These are phyloP conservation scores for Sialis fuliginosa DNA, from an alignment of 2,888 invertebrate species.

Conservation along the genomic window DNA sequence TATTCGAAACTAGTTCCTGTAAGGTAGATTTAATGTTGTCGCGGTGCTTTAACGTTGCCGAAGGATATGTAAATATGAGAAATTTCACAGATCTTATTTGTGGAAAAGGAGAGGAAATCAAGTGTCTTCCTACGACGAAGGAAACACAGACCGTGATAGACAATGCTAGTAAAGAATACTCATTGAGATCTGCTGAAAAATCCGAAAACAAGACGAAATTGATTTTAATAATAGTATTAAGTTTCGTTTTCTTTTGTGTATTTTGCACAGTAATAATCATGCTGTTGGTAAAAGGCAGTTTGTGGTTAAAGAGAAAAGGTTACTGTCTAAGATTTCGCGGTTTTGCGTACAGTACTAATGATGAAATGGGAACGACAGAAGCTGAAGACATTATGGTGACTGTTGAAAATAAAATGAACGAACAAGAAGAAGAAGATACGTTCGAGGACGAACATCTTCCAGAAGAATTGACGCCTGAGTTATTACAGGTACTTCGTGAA, in stretches of 20 bases:
- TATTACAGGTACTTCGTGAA: slow-evolving; percentile 46
- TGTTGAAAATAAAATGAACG: slow-evolving; percentile 7
- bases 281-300: slow-evolving; percentile 32
- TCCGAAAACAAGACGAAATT: slow-evolving; percentile 14
- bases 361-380: slow-evolving; percentile 33
- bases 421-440: background rate
- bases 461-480: slow-evolving; percentile 55
- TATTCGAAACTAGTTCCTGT: slow-evolving; percentile 41
- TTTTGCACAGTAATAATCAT: slow-evolving; percentile 32
- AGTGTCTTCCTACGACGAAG: slow-evolving; percentile 33
- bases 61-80: slow-evolving; percentile 40
- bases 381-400: slow-evolving; percentile 25
- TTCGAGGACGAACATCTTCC: slow-evolving; percentile 41
- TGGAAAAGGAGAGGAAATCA: slow-evolving; percentile 28
- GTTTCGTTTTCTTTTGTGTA: slow-evolving; percentile 33
- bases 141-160: slow-evolving; percentile 21
- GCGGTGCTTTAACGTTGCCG: slow-evolving; percentile 43
- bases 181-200: slow-evolving; percentile 12
- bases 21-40: slow-evolving; percentile 37
- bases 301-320: slow-evolving; percentile 38
- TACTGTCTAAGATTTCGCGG: slow-evolving; percentile 32
- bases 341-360: slow-evolving; percentile 30
- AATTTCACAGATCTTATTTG: slow-evolving; percentile 46
- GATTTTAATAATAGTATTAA: slow-evolving; percentile 21
- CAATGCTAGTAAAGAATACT: slow-evolving; percentile 17